Evolutionary conservation across 2,797 vertebrate genomes (phyloP).

Genomic region (Melanotaenia boesemani): DNA sequence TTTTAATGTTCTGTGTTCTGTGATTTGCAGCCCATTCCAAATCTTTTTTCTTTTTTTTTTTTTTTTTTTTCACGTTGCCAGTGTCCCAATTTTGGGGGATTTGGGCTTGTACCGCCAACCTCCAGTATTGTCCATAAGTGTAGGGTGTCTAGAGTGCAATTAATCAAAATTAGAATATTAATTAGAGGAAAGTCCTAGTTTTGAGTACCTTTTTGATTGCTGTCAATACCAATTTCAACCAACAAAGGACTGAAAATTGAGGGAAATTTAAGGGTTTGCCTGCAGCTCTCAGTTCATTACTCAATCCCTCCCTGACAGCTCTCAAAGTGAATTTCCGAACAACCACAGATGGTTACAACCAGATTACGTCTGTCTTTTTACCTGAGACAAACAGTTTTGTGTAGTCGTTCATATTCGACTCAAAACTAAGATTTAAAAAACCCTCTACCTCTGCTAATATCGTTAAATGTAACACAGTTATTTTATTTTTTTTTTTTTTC

Average conservation of each 20-base stretch:
- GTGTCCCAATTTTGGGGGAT: too few relatives aligned
- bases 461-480: constrained; percentile 16
- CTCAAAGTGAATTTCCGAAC: not conserved
- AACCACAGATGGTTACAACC: not conserved
- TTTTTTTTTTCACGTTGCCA: too few relatives aligned
- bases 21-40: too few relatives aligned
- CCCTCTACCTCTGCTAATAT: not conserved
- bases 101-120: not conserved
- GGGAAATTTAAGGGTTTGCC: not conserved
- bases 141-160: not conserved
- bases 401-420: not conserved
- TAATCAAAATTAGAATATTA: not conserved
- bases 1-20: too few relatives aligned
- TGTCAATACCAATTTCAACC: not conserved
- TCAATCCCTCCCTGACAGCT: not conserved
- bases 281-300: not conserved
- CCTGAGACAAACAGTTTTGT: not conserved
- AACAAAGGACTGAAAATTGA: not conserved
- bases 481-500: constrained; percentile 1
- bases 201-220: not conserved
- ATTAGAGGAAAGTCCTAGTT: not conserved
- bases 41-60: too few relatives aligned
- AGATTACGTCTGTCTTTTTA: too few relatives aligned
- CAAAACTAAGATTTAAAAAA: not conserved
- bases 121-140: too few relatives aligned